A percentile compares a stretch with the other conserved stretches of the same genome.
Conservation (phyloP, 2,113 vertebrate species). For the Arizona elegans region DNA sequence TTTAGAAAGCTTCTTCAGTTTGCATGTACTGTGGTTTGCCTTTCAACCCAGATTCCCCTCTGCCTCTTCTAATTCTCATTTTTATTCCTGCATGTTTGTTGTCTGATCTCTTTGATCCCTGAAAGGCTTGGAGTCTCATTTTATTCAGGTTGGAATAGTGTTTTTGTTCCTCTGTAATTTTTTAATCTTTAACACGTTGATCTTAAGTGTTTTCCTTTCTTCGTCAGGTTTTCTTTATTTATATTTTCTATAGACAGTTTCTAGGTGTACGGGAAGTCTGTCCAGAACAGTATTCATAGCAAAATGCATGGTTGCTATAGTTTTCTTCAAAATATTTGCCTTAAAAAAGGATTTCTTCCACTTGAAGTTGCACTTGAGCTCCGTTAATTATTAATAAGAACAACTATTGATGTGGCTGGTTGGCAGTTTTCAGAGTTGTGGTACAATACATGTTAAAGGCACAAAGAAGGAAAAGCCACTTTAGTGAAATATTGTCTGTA, state of each 20-base stretch:
- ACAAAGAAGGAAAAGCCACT: background rate
- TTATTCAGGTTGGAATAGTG: constrained; percentile 60
- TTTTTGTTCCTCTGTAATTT: constrained; percentile 47
- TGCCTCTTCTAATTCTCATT: constrained; percentile 56
- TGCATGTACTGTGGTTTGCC: constrained; percentile 57
- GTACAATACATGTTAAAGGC: background rate
- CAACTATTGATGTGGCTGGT: background rate
- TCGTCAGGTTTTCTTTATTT: constrained; percentile 32
- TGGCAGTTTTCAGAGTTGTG: background rate
- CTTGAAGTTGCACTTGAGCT: background rate
- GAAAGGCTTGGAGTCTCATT: constrained; percentile 40
- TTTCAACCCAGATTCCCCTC: constrained; percentile 51
- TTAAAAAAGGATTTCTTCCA: background rate
- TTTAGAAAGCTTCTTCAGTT: constrained; percentile 49
- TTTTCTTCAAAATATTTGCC: background rate
- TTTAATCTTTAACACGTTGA: constrained; percentile 39
- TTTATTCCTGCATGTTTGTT: constrained; percentile 57
- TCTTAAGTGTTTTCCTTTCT: constrained; percentile 40
- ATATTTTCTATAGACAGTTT: constrained; percentile 23
- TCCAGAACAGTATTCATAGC: background rate
- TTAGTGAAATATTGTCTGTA: background rate
- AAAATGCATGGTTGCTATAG: background rate
- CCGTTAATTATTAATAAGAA: background rate
- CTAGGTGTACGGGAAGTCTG: constrained; percentile 1
- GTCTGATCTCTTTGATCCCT: constrained; percentile 60